These are phyloP conservation scores for Heliconius hortense DNA, from an alignment of 2,888 invertebrate genomes.

Conservation along the genomic window DNA sequence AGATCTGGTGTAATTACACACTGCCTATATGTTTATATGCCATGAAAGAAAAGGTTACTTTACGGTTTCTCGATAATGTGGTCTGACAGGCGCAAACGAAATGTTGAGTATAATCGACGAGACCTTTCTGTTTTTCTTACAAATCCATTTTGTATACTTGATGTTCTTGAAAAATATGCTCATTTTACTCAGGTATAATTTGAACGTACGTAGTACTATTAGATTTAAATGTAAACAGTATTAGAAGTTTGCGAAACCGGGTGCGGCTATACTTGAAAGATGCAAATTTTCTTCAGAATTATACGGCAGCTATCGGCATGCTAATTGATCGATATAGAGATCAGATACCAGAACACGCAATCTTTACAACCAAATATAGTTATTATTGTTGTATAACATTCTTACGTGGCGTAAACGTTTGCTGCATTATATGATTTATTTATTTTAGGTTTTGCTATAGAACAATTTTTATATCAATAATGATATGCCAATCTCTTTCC, in stretches of 20 bases:
- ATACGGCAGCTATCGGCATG: conserved; percentile 23
- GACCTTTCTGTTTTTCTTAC: conserved; percentile 8
- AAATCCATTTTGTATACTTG: background rate
- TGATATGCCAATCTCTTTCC: background rate
- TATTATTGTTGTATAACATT: conserved; percentile 22
- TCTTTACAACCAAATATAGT: conserved; percentile 22
- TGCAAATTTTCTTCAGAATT: conserved; percentile 31
- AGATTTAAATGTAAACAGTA: background rate
- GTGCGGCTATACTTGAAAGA: background rate
- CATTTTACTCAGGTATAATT: no score
- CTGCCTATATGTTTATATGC: conserved; percentile 19
- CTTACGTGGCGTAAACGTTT: background rate
- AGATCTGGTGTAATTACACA: conserved; percentile 50
- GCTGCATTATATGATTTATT: background rate
- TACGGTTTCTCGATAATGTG: conserved; percentile 28
- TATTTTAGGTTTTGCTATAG: background rate
- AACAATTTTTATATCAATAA: background rate
- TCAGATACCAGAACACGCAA: conserved; percentile 27
- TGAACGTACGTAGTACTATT: background rate
- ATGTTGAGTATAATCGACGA: conserved; percentile 1
- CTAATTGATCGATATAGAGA: conserved; percentile 29
- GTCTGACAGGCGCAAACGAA: conserved; percentile 17
- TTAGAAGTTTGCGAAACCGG: conserved; percentile 19
- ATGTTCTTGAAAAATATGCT: background rate
- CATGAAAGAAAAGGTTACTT: conserved; percentile 25